Evolutionary conservation across 2,113 vertebrate species (phyloP).

Genomic region (Verasper variegatus): DNA sequence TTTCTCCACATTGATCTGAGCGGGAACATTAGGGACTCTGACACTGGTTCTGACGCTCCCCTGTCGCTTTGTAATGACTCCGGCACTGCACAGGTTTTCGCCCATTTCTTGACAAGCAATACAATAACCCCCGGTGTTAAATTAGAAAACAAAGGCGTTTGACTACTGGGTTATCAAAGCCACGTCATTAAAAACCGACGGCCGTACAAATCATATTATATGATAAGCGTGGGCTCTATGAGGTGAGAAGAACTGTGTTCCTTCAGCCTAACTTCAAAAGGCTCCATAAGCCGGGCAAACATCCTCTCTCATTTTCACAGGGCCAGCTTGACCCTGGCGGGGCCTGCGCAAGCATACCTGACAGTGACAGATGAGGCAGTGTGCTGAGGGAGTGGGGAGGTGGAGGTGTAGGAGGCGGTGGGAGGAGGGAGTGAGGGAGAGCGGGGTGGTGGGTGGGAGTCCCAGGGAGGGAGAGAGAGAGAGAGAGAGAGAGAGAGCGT

Average conservation of each 20-base stretch:
- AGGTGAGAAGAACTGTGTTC: constrained; percentile 60
- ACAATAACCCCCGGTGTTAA: constrained; percentile 55
- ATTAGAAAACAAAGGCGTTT: constrained; percentile 51
- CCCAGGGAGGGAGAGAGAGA: no score
- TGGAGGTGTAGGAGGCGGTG: constrained; percentile 42
- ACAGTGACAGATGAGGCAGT: constrained; percentile 81
- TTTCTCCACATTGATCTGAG: constrained; percentile 63
- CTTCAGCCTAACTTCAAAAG: constrained; percentile 71
- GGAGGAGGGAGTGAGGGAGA: neutral
- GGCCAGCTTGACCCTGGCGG: constrained; percentile 67
- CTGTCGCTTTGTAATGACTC: constrained; percentile 37
- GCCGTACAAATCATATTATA: constrained; percentile 46
- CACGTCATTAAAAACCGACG: constrained; percentile 26
- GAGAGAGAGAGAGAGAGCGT: constrained; percentile 38
- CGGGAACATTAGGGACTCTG: constrained; percentile 54
- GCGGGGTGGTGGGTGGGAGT: constrained; percentile 42
- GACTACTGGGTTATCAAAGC: constrained; percentile 57
- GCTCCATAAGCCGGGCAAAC: constrained; percentile 71
- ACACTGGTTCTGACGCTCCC: constrained; percentile 38
- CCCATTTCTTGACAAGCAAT: constrained; percentile 43
- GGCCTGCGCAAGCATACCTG: constrained; percentile 63
- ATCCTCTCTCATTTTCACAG: constrained; percentile 66
- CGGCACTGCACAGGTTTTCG: constrained; percentile 45
- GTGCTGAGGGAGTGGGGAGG: constrained; percentile 58
- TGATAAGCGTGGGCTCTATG: constrained; percentile 55